Base-by-base conservation (phyloP, 1,140 invertebrate species). In the Bombus ignitus region DNA sequence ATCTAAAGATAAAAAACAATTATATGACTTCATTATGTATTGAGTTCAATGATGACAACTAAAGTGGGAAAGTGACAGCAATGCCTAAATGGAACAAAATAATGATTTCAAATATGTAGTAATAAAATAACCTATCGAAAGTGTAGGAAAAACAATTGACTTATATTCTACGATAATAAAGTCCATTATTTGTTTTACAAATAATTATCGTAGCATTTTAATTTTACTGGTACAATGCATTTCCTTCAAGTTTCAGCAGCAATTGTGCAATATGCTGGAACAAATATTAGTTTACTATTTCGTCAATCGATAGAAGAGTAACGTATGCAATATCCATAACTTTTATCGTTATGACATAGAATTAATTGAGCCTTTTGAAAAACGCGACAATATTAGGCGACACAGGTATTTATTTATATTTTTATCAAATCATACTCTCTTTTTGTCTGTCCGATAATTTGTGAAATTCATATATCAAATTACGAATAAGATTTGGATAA, bases 111-210 rank as follows among this genome's bases (percentile, higher is more conserved):
- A 70, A 62, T 73, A 68, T 84, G 68, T 47, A 73, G 59, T 84
- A 87, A 80, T 74, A 79, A 84, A 73, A 74, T 74, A 87, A 25
- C 47, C 71, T 84, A 87, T 84, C n/a, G 37, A 84, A 78, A 62
- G 83, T 10, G 57, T 73, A 59, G n/a, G 74, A 90, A 89, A 81
- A 86, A 76, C 53, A 44, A 47, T 68, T 70, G n/a, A 79, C 53
- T 86, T 81, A 82, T 37, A 82, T 13, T 39, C 59, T 83, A 85
- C 25, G 71, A 57, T 85, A 77, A 88, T 88, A 77, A 88, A 84
- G 47, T 87, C 39, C 68, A 68, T 74, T 57, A 68, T 66, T 66
- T 47, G 53, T 83, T 88, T 75, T 65, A 78, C 32, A 78, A 68
- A 86, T 39, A 77, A 62, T 57, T 39, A 13, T n/a, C 42, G n/a